Evolutionary conservation across 2,888 invertebrate species (phyloP), one percentile per base, ranked within the genome.

Genomic region (Scaptomyza tumidula): DNA sequence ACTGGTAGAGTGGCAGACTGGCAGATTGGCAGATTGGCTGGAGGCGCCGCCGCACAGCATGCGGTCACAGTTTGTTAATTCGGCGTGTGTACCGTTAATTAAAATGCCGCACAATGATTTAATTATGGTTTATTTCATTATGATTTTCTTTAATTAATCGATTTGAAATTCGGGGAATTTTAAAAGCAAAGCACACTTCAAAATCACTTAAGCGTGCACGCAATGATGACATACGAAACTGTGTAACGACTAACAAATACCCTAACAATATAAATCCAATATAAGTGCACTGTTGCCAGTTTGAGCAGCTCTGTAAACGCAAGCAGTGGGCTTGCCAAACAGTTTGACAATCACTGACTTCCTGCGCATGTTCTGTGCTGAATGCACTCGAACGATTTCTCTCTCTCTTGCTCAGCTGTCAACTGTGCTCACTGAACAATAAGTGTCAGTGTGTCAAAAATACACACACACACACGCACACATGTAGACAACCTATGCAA

Each of bases 381-480:
- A 16, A n/a, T 16, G 6, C 41, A 31, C 57, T 37, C 66, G 59
- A 50, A 27, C 56, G 37, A 49, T 14, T 45, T 52, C 48, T 54
- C 37, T 16, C 44, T 13, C 11, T 31, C 48, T 37, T 61, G 45
- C 48, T 31, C 53, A 63, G 49, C 57, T 65, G 62, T 77, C 71
- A 71, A 59, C 35, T 29, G 57, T 54, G 43, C 67, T 70, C 63
- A 60, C 14, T 66, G 54, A 57, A 45, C 85, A 75, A 90, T 84
- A 79, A 89, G 89, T 90, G 91, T 90, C 90, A 90, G 88, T 90
- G 89, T 90, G 90, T 90, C 90, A 90, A 75, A 77, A 62, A 59
- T 37, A 52, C 39, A 56, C 19, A 59, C 56, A 56, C 46, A 44
- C 39, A 39, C 24, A 53, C 43, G n/a, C 9, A 46, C 3, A 35